Conservation (phyloP, 2,888 invertebrate genomes). For the Calameuta pallipes region DNA sequence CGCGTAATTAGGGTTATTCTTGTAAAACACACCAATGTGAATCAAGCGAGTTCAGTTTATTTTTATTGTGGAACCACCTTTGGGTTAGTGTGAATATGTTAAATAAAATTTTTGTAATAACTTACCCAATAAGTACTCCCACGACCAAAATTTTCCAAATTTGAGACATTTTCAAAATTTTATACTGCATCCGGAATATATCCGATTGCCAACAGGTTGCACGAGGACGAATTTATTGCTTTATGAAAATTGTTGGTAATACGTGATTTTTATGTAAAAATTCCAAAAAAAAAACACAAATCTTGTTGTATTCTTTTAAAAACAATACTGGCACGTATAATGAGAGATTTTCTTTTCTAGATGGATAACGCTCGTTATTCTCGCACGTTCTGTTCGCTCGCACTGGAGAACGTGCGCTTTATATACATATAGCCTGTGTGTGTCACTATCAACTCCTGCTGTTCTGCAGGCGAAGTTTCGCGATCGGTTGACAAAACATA, state of each 20-base stretch:
- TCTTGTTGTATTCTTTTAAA: neutral
- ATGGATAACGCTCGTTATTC: neutral
- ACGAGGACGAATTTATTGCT: neutral
- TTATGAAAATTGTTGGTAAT: neutral
- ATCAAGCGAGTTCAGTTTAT: no score
- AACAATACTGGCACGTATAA: neutral
- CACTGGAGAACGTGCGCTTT: neutral
- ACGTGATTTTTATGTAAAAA: neutral
- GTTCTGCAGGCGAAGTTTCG: neutral
- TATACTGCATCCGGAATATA: neutral
- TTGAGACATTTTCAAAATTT: neutral
- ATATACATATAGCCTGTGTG: neutral
- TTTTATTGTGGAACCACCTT: neutral
- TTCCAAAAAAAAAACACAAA: neutral
- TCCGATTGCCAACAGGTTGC: neutral
- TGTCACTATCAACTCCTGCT: neutral
- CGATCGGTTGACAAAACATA: neutral
- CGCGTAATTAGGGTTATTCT: neutral
- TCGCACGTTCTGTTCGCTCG: neutral
- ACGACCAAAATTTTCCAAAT: neutral
- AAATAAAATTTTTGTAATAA: neutral
- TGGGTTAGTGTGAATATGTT: neutral
- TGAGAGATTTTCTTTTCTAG: neutral
- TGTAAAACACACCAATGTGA: neutral
- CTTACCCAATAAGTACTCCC: neutral